Base-by-base conservation (phyloP, 2,797 vertebrate genomes). In the Parauchenoglanis ngamensis region DNA sequence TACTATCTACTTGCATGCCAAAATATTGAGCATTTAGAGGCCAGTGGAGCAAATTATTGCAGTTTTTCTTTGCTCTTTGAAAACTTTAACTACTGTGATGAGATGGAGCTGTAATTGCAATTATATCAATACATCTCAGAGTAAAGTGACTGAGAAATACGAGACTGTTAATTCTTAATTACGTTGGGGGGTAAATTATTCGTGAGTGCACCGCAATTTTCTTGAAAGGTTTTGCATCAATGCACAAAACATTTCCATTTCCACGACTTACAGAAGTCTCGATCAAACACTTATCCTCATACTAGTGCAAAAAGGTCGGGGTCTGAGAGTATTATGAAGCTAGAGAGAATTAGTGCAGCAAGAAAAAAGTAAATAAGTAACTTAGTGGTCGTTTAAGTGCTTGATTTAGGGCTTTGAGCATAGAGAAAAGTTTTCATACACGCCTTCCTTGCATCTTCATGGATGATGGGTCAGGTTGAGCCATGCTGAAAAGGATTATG, bases 11-110 rank as follows among this genome's bases (percentile, higher is more conserved):
- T 68, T 83, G 86, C 63, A 80, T 72, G 21, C 84, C 61, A 83
- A 68, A 70, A 86, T 83, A 89, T 81, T 57, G 35, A 67, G 89
- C 35, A 35, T 87, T 89, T 89, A 83, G 31, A 25, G 88, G 86
- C 49, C 78, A 87, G 57, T 84, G 79, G 85, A 89, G 84, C 86
- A 61, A 77, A 86, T 25, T 80, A 86, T 85, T 82, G 78, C 82
- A 75, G 83, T 79, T 86, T 67, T 85, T 86, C 25, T 87, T 82
- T 49, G 44, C 78, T 61, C 72, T 68, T 81, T 52, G 44, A 89
- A 82, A 84, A 78, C 31, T 77, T 21, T 19, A 81, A 81, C 57
- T 52, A 19, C 70, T 76, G 46, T 28, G 40, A 77, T 35, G n/a
- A 76, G 81, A 23, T 10, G 31, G 63, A 68, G 81, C 46, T 3